Base-by-base conservation (phyloP, 2,888 invertebrate species). In the Cecidostiba fungosa region DNA sequence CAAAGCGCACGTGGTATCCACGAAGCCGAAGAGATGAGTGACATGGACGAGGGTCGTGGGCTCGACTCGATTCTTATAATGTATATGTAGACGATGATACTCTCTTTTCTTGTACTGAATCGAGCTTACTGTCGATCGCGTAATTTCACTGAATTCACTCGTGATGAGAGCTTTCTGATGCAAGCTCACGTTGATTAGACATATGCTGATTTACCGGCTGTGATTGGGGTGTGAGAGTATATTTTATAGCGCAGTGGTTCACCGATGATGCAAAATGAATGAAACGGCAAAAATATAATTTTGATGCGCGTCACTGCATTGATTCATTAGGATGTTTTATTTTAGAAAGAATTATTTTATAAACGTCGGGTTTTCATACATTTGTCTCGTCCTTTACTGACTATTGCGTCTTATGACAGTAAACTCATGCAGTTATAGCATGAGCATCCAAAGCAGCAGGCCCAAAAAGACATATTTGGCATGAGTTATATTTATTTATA, bases 1-100 rank as follows among this genome's bases (percentile, higher is more conserved):
- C 12, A 5, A 32, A 3, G 12, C 47, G 8, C 76, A 77, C 76
- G 76, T 59, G 76, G 19, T 59, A 36, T 29, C 76, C 76, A 77
- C 76, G 76, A 72, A 77, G 76, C 19, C 54, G 59, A n/a, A 0
- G 76, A 32, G 8, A 1, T 4, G 59, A 4, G 3, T 36, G 59
- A 5, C 76, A 77, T 77, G 59, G 59, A 77, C 19, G n/a, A n/a
- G 19, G 19, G n/a, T 59, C 76, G 59, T 77, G 59, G 59, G 76
- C 76, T 8, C 76, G 76, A 50, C 32, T 32, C n/a, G 3, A 19
- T 54, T 12, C 6, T 14, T 8, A 0, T 50, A 0, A 50, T 16
- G 50, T 47, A 47, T 12, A n/a, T n/a, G 47, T 47, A 47, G 47
- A 47, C 3, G 36, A 36, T 62, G 3, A n/a, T n/a, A n/a, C n/a